phyloP scores from a whole-genome alignment of 2,888 invertebrate species.

The Mystacides longicornis region DNA sequence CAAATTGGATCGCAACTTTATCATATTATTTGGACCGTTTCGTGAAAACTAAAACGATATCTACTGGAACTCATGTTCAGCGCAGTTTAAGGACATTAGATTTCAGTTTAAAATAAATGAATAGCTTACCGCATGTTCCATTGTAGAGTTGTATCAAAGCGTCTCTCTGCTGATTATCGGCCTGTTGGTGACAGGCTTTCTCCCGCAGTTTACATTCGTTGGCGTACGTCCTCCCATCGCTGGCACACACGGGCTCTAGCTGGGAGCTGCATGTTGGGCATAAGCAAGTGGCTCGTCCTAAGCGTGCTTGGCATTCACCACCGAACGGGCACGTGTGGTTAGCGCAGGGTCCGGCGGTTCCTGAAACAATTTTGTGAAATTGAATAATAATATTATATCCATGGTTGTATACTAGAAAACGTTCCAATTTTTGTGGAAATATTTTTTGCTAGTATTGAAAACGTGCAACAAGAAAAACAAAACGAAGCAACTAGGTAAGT shows the following conservation, averaged over 20 bases:
- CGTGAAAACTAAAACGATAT: too few relatives aligned
- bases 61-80: too few relatives aligned
- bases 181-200: slow-evolving; percentile 69
- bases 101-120: too few relatives aligned
- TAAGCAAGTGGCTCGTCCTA: slow-evolving; percentile 56
- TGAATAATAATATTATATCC: not conserved
- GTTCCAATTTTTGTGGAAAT: too few relatives aligned
- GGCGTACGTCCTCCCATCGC: slow-evolving; percentile 71
- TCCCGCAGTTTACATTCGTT: slow-evolving; percentile 77
- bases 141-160: slow-evolving; percentile 58
- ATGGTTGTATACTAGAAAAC: too few relatives aligned
- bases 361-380: slow-evolving; percentile 31
- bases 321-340: slow-evolving; percentile 54
- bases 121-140: slow-evolving; percentile 44
- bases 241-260: slow-evolving; percentile 68
- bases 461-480: too few relatives aligned
- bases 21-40: too few relatives aligned
- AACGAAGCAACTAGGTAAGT: too few relatives aligned
- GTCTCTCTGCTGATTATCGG: slow-evolving; percentile 56
- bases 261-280: slow-evolving; percentile 70
- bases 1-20: too few relatives aligned
- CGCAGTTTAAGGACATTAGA: too few relatives aligned
- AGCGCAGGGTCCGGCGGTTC: slow-evolving; percentile 51
- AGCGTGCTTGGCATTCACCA: slow-evolving; percentile 59
- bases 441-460: too few relatives aligned